Conservation (phyloP, 2,113 vertebrate genomes). For the Psettodes erumei region DNA sequence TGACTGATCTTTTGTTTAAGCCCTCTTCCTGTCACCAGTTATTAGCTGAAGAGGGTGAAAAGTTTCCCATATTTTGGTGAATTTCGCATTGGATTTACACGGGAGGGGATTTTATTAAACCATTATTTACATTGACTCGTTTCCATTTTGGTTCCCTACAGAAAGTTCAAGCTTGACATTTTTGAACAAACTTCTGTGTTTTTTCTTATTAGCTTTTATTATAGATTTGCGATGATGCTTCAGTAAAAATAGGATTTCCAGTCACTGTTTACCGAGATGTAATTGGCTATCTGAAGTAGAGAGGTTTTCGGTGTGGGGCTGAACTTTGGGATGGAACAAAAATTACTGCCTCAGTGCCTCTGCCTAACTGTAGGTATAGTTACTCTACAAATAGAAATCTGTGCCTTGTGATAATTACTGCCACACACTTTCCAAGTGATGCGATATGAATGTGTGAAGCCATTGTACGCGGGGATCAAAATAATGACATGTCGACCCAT, state of each 20-base stretch:
- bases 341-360: constrained; percentile 68
- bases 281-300: constrained; percentile 78
- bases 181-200: constrained; percentile 79
- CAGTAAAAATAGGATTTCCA: constrained; percentile 70
- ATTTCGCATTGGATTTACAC: constrained; percentile 83
- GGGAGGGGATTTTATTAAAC: constrained; percentile 83
- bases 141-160: constrained; percentile 80
- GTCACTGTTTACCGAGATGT: constrained; percentile 77
- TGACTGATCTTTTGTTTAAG: constrained; percentile 87
- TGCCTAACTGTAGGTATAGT: constrained; percentile 70
- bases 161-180: constrained; percentile 82
- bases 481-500: constrained; percentile 82
- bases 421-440: constrained; percentile 62
- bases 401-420: constrained; percentile 77
- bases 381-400: constrained; percentile 78
- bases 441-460: constrained; percentile 71
- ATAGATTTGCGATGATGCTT: constrained; percentile 74
- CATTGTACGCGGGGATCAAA: constrained; percentile 77
- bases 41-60: constrained; percentile 84
- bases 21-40: constrained; percentile 81
- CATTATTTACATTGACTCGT: constrained; percentile 86
- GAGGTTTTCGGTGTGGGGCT: constrained; percentile 62
- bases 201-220: constrained; percentile 76
- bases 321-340: constrained; percentile 76
- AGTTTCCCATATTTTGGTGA: constrained; percentile 81